These are phyloP conservation scores for Rhysida immarginata DNA, from an alignment of 1,140 invertebrate genomes.

Conservation along the genomic window DNA sequence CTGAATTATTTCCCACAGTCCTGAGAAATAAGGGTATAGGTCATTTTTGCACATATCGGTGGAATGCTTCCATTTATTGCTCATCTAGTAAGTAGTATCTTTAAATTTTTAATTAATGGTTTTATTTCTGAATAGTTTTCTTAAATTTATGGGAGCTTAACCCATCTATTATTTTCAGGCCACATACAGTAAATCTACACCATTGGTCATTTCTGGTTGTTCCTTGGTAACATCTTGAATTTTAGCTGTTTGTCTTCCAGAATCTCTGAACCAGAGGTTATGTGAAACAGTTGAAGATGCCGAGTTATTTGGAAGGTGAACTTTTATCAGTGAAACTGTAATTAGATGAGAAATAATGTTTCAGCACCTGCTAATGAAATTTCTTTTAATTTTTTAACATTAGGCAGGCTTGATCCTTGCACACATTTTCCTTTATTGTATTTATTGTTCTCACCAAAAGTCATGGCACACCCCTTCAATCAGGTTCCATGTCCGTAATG, in stretches of 20 bases:
- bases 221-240: slow-evolving; percentile 21
- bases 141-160: neutral
- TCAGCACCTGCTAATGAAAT: no score
- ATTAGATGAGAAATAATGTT: no score
- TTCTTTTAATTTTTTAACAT: no score
- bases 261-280: slow-evolving; percentile 22
- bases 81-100: slow-evolving; percentile 14
- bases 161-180: neutral
- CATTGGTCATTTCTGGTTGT: slow-evolving; percentile 23
- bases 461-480: no score
- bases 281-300: slow-evolving; percentile 25
- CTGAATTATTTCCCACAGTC: slow-evolving; percentile 33
- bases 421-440: no score
- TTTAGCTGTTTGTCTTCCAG: slow-evolving; percentile 22
- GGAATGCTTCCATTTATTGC: slow-evolving; percentile 31
- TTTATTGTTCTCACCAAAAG: no score
- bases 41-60: slow-evolving; percentile 34
- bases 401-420: no score
- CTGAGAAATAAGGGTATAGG: slow-evolving; percentile 34
- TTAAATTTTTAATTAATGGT: neutral
- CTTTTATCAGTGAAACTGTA: no score
- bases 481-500: no score
- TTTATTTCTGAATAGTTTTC: no score
- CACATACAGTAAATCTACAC: slow-evolving; percentile 9
- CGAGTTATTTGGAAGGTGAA: slow-evolving; percentile 15